Evolutionary conservation across 2,113 vertebrate genomes (phyloP).

Genomic region (Lasiurus borealis): DNA sequence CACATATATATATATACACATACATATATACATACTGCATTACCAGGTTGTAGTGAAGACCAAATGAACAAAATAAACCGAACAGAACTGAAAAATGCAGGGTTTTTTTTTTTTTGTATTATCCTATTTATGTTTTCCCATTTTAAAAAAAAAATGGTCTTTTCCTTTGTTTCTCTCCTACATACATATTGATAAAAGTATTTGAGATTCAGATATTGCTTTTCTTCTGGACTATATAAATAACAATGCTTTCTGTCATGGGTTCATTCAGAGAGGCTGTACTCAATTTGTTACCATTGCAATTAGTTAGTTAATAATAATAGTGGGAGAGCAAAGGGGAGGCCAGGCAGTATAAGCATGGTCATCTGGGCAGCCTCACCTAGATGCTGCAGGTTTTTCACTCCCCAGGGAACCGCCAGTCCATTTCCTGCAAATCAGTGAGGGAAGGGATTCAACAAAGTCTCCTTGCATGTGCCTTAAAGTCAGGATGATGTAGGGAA

Average conservation of each 20-base stretch:
- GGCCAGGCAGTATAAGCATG: neutral
- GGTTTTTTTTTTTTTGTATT: slow-evolving; percentile 11
- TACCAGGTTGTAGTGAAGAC: neutral
- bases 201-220: neutral
- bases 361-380: neutral
- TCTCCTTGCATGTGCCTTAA: neutral
- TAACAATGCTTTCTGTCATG: neutral
- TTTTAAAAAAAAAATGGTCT: neutral
- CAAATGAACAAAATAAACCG: slow-evolving; percentile 44
- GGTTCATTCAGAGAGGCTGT: neutral
- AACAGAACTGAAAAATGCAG: neutral
- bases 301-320: neutral
- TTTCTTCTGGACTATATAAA: slow-evolving; percentile 28
- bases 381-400: neutral
- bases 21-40: no score
- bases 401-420: neutral
- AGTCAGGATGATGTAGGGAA: neutral
- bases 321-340: neutral
- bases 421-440: neutral
- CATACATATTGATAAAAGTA: neutral
- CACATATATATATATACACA: no score
- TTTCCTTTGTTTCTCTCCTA: neutral
- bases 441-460: neutral
- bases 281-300: neutral
- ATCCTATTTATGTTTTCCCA: neutral